Conservation (phyloP, 1,140 invertebrate species). For the Brachionus angularis region DNA sequence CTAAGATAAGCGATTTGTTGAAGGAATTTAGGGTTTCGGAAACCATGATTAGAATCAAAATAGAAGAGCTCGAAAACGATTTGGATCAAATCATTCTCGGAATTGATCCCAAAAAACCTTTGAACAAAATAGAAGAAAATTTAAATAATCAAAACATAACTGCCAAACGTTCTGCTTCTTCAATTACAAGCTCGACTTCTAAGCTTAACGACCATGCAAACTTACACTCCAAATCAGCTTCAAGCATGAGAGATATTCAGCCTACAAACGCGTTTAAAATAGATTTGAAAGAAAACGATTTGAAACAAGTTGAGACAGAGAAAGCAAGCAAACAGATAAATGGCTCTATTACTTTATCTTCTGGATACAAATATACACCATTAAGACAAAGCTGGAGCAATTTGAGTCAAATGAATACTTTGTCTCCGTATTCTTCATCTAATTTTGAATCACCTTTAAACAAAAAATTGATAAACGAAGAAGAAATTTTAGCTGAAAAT, state of each 20-base stretch:
- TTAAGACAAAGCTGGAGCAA: slow-evolving; percentile 39
- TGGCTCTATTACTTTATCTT: slow-evolving; percentile 22
- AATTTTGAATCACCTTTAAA: slow-evolving; percentile 29
- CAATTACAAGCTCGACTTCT: neutral
- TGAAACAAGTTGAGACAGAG: neutral
- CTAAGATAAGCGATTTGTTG: slow-evolving; percentile 25
- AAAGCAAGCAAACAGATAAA: neutral
- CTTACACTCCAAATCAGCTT: slow-evolving; percentile 32
- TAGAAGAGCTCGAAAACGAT: slow-evolving; percentile 20
- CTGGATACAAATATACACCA: slow-evolving; percentile 37
- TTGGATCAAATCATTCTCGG: neutral
- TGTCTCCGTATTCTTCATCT: neutral
- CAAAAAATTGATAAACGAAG: slow-evolving; percentile 28
- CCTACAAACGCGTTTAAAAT: no score
- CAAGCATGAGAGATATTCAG: neutral
- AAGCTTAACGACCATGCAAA: no score
- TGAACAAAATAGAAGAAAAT: neutral
- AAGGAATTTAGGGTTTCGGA: slow-evolving; percentile 31
- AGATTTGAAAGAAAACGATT: neutral
- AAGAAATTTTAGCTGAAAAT: neutral
- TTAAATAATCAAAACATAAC: neutral
- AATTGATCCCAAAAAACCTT: neutral
- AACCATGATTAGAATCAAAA: neutral
- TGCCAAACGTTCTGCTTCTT: neutral
- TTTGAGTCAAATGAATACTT: slow-evolving; percentile 28